Evolutionary conservation across 2,888 invertebrate species (phyloP).

Genomic region (Phragmatobia fuliginosa): DNA sequence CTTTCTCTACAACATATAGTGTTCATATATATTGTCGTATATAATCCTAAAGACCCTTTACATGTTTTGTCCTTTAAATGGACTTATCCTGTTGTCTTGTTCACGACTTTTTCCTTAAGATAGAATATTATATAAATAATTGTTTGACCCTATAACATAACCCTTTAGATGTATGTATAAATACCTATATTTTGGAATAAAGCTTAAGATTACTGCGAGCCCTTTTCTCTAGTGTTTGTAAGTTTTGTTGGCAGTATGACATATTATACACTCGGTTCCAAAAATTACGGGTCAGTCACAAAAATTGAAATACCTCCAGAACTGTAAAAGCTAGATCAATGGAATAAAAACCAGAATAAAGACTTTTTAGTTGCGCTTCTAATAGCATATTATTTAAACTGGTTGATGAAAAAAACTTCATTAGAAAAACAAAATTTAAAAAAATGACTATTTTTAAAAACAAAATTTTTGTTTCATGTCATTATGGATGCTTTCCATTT

Average conservation of each 20-base stretch:
- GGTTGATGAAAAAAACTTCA: too few relatives aligned
- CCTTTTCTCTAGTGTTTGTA: neutral
- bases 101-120: slow-evolving; percentile 25
- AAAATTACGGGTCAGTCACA: too few relatives aligned
- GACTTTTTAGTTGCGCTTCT: too few relatives aligned
- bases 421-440: too few relatives aligned
- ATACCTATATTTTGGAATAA: neutral
- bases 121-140: slow-evolving; percentile 22
- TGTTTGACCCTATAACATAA: slow-evolving; percentile 2
- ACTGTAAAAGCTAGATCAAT: too few relatives aligned
- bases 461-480: too few relatives aligned
- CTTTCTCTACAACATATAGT: slow-evolving; percentile 25
- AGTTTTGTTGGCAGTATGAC: neutral
- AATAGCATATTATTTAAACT: too few relatives aligned
- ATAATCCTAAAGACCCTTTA: slow-evolving; percentile 21
- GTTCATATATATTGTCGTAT: slow-evolving; percentile 20
- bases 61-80: slow-evolving; percentile 23
- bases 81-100: slow-evolving; percentile 29
- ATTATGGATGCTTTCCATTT: too few relatives aligned
- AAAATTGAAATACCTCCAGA: too few relatives aligned
- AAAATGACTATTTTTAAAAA: too few relatives aligned
- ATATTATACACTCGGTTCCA: too few relatives aligned
- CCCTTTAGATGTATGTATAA: slow-evolving; percentile 3
- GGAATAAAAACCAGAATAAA: too few relatives aligned
- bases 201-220: neutral